These are phyloP conservation scores for Cyclargus thomasi DNA, from an alignment of 1,140 invertebrate species.

Conservation along the genomic window DNA sequence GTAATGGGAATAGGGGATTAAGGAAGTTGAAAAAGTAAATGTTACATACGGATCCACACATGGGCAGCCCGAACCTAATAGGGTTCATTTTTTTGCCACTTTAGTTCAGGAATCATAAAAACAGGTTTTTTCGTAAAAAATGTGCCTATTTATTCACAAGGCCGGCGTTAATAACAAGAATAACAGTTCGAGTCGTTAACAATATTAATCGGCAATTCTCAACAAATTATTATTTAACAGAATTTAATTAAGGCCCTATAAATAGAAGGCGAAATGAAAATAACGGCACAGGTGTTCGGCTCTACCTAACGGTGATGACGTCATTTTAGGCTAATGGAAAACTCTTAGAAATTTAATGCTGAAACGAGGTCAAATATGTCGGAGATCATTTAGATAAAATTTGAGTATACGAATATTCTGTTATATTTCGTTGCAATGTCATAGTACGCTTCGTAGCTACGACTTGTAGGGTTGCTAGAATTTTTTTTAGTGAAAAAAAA, in stretches of 20 bases:
- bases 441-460: not conserved
- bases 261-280: not conserved
- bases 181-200: not conserved
- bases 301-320: not conserved
- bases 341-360: not conserved
- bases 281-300: slow-evolving; percentile 1
- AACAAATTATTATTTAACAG: not conserved
- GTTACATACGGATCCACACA: no score
- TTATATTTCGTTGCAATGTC: not conserved
- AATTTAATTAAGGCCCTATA: not conserved
- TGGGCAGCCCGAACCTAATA: no score
- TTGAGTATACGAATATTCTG: not conserved
- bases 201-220: not conserved
- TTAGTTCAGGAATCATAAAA: no score
- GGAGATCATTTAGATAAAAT: not conserved
- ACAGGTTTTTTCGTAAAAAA: no score
- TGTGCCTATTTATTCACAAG: no score
- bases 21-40: no score
- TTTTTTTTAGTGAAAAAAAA: no score
- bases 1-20: no score
- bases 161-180: not conserved
- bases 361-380: not conserved
- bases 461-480: not conserved
- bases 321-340: not conserved
- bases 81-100: no score